Evolutionary conservation across 2,888 invertebrate genomes (phyloP).

Genomic region (Lacanobia wlatinum): DNA sequence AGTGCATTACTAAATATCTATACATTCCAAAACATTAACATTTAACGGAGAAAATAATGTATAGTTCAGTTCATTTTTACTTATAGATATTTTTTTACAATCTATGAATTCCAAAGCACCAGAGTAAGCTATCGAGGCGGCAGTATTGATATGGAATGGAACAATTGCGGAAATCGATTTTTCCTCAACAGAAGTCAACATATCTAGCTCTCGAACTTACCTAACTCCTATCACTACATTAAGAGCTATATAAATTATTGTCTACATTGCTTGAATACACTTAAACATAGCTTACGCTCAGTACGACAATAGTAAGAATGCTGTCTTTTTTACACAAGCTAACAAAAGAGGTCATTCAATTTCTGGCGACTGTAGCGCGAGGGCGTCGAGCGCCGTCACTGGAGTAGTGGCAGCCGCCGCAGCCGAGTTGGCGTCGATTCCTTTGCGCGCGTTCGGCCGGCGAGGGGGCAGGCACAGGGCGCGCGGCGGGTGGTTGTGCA

Average conservation of each 20-base stretch:
- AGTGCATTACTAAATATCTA: constrained; percentile 48
- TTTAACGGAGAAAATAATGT: constrained; percentile 24
- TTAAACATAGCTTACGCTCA: constrained; percentile 48
- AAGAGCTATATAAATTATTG: constrained; percentile 56
- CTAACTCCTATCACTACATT: constrained; percentile 32
- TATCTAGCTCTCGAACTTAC: constrained; percentile 36
- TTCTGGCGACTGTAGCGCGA: constrained; percentile 65
- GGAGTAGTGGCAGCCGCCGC: constrained; percentile 48
- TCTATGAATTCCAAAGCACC: constrained; percentile 61
- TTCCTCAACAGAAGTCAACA: constrained; percentile 35
- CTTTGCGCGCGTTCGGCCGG: constrained; percentile 70
- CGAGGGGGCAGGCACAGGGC: constrained; percentile 77
- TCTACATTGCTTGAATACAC: constrained; percentile 64
- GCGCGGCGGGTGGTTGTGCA: constrained; percentile 89
- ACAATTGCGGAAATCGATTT: constrained; percentile 24
- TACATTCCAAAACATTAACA: constrained; percentile 43
- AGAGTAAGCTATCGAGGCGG: constrained; percentile 35
- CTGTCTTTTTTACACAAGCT: constrained; percentile 16
- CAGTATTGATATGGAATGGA: constrained; percentile 49
- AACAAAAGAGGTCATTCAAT: constrained; percentile 62
- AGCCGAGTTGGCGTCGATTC: constrained; percentile 59
- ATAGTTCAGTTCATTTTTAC: constrained; percentile 54
- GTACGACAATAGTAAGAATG: constrained; percentile 43
- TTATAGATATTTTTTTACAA: constrained; percentile 27
- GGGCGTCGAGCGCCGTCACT: constrained; percentile 57